Evolutionary conservation across 2,113 vertebrate species (phyloP).

Genomic region (Corythaeola cristata): DNA sequence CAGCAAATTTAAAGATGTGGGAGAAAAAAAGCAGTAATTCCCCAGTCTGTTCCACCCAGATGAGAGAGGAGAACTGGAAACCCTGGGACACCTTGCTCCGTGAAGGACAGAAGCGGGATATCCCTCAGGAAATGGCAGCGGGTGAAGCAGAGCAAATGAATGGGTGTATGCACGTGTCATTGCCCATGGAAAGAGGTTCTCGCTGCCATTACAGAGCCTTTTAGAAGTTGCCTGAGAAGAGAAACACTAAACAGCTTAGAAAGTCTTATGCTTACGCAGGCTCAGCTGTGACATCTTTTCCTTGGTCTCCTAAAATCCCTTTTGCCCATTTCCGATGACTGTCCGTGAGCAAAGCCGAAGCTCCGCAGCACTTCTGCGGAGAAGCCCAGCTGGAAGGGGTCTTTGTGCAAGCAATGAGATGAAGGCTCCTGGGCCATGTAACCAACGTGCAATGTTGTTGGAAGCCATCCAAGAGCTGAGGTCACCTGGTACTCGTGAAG

Average conservation of each 20-base stretch:
- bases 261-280: not conserved
- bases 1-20: not conserved
- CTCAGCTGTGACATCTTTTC: not conserved
- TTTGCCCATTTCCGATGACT: not conserved
- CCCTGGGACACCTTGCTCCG: not conserved
- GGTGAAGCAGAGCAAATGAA: not conserved
- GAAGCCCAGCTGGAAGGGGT: not conserved
- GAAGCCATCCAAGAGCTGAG: not conserved
- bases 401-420: not conserved
- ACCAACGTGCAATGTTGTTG: not conserved
- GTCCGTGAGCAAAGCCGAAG: not conserved
- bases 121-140: not conserved
- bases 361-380: not conserved
- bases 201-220: not conserved
- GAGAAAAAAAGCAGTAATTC: not conserved
- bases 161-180: fast-evolving
- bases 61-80: not conserved
- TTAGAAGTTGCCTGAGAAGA: not conserved
- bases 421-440: not conserved
- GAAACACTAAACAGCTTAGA: not conserved
- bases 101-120: not conserved
- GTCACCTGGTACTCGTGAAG: not conserved
- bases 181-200: not conserved
- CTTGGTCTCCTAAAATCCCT: not conserved
- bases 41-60: not conserved